phyloP scores from a whole-genome alignment of 2,888 invertebrate species.

The Scaeva pyrastri region DNA sequence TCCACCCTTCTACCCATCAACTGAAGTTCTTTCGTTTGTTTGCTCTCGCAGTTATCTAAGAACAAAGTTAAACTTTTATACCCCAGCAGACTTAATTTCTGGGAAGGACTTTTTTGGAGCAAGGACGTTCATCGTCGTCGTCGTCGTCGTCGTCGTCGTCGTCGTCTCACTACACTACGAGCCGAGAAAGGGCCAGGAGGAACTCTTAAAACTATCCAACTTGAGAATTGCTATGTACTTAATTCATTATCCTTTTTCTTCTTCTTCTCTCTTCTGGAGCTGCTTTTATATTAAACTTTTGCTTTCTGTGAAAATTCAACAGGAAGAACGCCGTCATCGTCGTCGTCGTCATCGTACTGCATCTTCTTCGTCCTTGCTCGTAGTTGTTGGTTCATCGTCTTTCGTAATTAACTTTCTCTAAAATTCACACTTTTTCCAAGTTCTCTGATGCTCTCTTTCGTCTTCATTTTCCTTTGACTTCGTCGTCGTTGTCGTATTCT shows the following conservation, averaged over 20 bases:
- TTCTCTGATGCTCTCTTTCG: conserved; percentile 17
- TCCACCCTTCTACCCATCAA: neutral
- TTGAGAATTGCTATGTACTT: conserved; percentile 48
- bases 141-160: neutral
- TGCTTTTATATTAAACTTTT: conserved; percentile 47
- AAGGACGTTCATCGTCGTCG: conserved; percentile 41
- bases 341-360: neutral
- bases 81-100: conserved; percentile 46
- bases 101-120: conserved; percentile 36
- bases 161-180: neutral
- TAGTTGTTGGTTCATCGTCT: conserved; percentile 24
- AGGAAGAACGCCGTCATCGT: neutral
- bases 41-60: neutral
- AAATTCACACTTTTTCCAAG: conserved; percentile 52
- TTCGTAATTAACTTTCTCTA: conserved; percentile 69
- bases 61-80: conserved; percentile 36
- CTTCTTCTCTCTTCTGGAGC: too few species aligned
- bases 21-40: conserved; percentile 32
- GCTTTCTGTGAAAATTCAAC: conserved; percentile 31
- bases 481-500: neutral
- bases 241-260: conserved; percentile 60
- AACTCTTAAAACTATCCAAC: conserved; percentile 48
- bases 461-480: neutral
- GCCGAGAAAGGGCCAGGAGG: neutral
- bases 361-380: conserved; percentile 15